These are phyloP conservation scores for Hydra vulgaris DNA, from an alignment of 30 jellyfish, hydroid and myxozoan genomes.

Conservation along the genomic window DNA sequence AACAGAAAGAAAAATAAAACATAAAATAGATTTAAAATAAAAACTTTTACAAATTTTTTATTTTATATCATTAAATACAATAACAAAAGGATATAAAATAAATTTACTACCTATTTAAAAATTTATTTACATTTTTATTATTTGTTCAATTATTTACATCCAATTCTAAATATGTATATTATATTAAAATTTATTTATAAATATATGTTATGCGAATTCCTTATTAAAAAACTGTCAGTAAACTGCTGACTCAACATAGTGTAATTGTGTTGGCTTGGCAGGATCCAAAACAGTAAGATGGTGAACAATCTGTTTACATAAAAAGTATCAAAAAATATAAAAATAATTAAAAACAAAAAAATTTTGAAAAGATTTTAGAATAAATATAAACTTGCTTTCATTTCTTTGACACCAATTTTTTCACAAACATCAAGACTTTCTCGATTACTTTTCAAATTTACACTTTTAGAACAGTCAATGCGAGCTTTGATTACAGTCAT, in stretches of 20 bases:
- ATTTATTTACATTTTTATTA: too few relatives aligned
- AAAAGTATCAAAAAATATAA: too few relatives aligned
- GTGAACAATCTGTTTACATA: background rate
- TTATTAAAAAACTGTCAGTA: background rate
- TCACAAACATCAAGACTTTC: constrained; percentile 40
- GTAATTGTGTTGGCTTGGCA: background rate
- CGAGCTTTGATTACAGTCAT: background rate
- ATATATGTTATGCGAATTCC: too few relatives aligned
- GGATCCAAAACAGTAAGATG: background rate
- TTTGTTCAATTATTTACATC: too few relatives aligned
- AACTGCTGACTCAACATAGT: background rate
- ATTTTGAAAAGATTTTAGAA: background rate
- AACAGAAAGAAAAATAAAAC: too few relatives aligned
- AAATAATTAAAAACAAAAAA: background rate
- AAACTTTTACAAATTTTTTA: too few relatives aligned
- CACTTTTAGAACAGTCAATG: constrained; percentile 34
- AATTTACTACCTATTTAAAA: too few relatives aligned
- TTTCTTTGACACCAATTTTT: constrained; percentile 45
- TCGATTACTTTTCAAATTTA: constrained; percentile 45
- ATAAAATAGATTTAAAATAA: too few relatives aligned
- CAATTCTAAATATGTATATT: too few relatives aligned
- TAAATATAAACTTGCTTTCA: constrained; percentile 37
- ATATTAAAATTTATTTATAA: too few relatives aligned
- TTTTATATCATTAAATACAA: too few relatives aligned
- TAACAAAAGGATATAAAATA: too few relatives aligned